Percentiles rank a stretch among this genome's conserved stretches.
phyloP scores from a whole-genome alignment of 92 coral and sea anemone species.

The Zoanthus sansibaricus region DNA sequence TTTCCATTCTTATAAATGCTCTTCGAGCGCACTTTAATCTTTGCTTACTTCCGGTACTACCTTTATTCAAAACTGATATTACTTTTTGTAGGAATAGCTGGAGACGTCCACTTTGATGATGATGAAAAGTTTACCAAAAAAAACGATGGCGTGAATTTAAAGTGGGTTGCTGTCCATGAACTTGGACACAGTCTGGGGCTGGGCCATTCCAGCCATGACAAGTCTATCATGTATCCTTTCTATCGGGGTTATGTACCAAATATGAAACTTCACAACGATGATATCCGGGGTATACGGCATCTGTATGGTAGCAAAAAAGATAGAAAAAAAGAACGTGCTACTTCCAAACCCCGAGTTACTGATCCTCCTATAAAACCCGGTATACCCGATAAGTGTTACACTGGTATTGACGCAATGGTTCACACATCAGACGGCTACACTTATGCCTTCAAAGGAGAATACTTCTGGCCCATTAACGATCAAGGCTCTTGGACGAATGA shows the following conservation, averaged over 20 bases:
- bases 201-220: constrained; percentile 74
- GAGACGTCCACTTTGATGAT: constrained; percentile 97
- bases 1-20: too few species aligned
- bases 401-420: constrained; percentile 78
- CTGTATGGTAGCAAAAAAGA: constrained; percentile 74
- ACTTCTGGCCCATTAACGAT: constrained; percentile 89
- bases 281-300: constrained; percentile 79
- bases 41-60: too few species aligned
- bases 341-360: constrained; percentile 39
- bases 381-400: constrained; percentile 62
- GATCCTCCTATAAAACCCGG: constrained; percentile 63
- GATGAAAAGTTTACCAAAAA: constrained; percentile 76
- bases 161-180: constrained; percentile 95
- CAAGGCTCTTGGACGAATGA: constrained; percentile 73
- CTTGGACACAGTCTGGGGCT: constrained; percentile 96
- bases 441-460: constrained; percentile 85
- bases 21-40: too few species aligned
- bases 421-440: constrained; percentile 68
- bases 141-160: constrained; percentile 71
- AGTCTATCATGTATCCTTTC: constrained; percentile 92
- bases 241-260: constrained; percentile 76
- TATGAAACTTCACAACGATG: constrained; percentile 78
- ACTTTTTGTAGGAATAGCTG: constrained; percentile 65
- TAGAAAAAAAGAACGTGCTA: constrained; percentile 34
- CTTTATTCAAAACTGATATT: too few species aligned